Conservation (phyloP, 92 coral and sea anemone genomes). For the Epizoanthus illoricatus region DNA sequence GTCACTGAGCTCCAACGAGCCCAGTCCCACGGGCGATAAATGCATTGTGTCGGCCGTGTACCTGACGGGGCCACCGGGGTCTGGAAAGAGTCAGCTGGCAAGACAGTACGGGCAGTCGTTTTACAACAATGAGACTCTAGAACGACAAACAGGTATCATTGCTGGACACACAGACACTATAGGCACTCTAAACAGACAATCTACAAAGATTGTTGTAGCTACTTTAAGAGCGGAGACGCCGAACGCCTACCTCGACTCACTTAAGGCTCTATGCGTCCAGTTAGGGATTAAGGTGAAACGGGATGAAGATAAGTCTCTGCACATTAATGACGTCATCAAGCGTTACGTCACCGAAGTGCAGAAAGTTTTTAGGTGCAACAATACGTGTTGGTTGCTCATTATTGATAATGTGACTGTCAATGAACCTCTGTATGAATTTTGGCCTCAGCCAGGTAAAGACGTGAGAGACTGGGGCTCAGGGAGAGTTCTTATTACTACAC, state of each 20-base stretch:
- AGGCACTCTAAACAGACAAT: not conserved
- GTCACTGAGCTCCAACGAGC: not conserved
- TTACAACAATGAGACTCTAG: conserved; percentile 9
- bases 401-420: conserved; percentile 69
- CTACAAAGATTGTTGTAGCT: conserved; percentile 53
- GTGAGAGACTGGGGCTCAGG: conserved; percentile 79
- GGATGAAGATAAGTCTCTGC: conserved; percentile 21
- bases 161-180: not conserved
- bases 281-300: conserved; percentile 40
- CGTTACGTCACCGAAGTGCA: conserved; percentile 45
- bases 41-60: conserved; percentile 66
- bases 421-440: conserved; percentile 66
- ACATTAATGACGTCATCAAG: conserved; percentile 31
- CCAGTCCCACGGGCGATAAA: conserved; percentile 14
- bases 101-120: conserved; percentile 72
- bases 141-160: not conserved
- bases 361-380: conserved; percentile 40
- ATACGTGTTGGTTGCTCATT: conserved; percentile 71
- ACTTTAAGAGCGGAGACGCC: conserved; percentile 75
- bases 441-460: conserved; percentile 74
- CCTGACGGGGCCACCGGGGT: conserved; percentile 92
- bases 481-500: conserved; percentile 78
- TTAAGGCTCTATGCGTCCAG: conserved; percentile 47
- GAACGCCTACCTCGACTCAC: conserved; percentile 70
- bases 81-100: conserved; percentile 88